Conservation (phyloP, 2,113 vertebrate genomes). For the Phalacrocorax aristotelis region DNA sequence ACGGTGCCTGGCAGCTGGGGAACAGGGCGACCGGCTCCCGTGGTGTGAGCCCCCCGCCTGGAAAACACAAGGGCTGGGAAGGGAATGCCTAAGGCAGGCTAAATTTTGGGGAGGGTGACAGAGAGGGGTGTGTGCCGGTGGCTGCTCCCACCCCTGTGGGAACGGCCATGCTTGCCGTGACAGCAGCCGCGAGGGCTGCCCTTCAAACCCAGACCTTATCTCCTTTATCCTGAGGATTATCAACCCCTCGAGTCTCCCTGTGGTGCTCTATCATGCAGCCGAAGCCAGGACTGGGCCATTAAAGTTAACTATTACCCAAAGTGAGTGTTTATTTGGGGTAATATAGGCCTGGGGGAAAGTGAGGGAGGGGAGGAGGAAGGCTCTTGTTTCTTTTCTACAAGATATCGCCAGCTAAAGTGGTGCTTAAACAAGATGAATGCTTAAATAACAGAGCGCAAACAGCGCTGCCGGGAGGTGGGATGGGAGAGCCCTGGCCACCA, state of each 20-base stretch:
- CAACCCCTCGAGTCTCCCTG: not conserved
- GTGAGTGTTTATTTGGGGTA: slow-evolving; percentile 59
- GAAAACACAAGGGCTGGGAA: not conserved
- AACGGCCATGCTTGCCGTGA: not conserved
- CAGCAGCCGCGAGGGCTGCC: not conserved
- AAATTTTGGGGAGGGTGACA: not conserved
- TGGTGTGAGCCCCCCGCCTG: not conserved
- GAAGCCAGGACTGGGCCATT: not conserved
- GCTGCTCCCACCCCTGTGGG: not conserved
- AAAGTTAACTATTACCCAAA: slow-evolving; percentile 65
- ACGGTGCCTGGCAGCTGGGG: not conserved
- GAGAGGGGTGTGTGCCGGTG: fast-evolving
- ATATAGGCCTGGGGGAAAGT: slow-evolving; percentile 52
- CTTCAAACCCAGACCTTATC: slow-evolving; percentile 33
- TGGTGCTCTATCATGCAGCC: not conserved
- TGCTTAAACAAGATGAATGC: slow-evolving; percentile 30
- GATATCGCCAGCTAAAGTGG: not conserved
- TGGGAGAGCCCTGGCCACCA: not conserved
- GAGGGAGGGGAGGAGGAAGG: not conserved
- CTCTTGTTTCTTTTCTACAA: not conserved
- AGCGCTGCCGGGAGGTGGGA: not conserved
- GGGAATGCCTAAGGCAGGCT: not conserved
- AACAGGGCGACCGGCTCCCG: too few species aligned
- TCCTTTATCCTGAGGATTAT: not conserved
- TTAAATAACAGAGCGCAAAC: slow-evolving; percentile 4